Conservation (phyloP, 1,140 invertebrate species). For the Megalopta genalis region DNA sequence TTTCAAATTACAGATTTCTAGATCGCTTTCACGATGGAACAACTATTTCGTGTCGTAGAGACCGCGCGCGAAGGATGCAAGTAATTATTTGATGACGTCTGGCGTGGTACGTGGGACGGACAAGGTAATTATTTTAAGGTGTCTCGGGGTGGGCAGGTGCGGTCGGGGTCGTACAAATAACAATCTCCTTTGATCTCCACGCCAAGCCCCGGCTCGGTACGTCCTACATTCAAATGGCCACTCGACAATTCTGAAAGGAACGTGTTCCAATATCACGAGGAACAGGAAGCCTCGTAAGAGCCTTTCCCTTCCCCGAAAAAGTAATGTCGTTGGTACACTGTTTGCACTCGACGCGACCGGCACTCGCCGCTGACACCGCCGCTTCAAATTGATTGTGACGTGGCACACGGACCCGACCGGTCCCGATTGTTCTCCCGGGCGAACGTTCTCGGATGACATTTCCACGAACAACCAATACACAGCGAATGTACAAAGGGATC, state of each 20-base stretch:
- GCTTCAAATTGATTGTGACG: constrained; percentile 15
- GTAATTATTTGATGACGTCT: too few relatives aligned
- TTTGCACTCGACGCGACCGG: background rate
- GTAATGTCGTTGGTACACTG: background rate
- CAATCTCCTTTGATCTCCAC: background rate
- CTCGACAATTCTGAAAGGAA: constrained; percentile 2
- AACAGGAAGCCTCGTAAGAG: background rate
- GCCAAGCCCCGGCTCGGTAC: background rate
- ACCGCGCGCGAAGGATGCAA: too few relatives aligned
- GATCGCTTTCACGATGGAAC: too few relatives aligned
- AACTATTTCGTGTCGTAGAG: too few relatives aligned
- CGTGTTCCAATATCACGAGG: constrained; percentile 1
- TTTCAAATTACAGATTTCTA: too few relatives aligned
- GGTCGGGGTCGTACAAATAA: background rate
- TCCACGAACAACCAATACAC: constrained; percentile 12
- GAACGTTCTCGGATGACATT: constrained; percentile 17
- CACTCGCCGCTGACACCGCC: background rate
- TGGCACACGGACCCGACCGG: constrained; percentile 8
- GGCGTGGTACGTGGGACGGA: too few relatives aligned
- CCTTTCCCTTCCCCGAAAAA: background rate
- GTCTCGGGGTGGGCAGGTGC: background rate
- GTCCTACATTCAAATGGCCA: background rate
- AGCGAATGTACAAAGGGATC: too few relatives aligned
- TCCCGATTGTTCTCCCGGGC: constrained; percentile 11
- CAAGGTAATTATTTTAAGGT: too few relatives aligned